Base-by-base conservation (phyloP, 92 coral and sea anemone species). In the Porites rus region DNA sequence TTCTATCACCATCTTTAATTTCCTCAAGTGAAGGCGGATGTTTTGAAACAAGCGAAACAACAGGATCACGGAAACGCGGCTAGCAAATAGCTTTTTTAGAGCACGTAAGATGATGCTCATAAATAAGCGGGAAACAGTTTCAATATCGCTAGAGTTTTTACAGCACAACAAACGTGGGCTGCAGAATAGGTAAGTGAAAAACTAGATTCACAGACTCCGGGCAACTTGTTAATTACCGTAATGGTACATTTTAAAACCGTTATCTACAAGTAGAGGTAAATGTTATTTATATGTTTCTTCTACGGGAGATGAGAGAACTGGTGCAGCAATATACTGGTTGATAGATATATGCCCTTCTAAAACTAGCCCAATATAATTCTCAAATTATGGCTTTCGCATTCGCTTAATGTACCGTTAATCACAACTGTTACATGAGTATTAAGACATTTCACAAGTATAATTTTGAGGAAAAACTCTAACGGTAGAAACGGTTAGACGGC, bases 11-110 rank as follows among this genome's bases (percentile, higher is more conserved):
- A 83, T 51, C 79, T 62, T 73, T 73, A 1, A 28, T 73, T 20
- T 83, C 74, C 87, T 51, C 87, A 83, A 62, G 87, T 83, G 87
- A 83, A 83, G 64, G 25, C 52, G 80, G 87, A 83, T 50, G 52
- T 16, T 18, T 20, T 5, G 25, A 52, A 24, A 9, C 19, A 73
- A 20, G 74, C 31, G 13, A 8, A 64, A 73, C 3, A 5, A 43
- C 17, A 75, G 13, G 5, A 22, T 7, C 38, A 10, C 9, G 14
- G 64, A 61, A 24, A 25, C 72, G 61, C 22, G 20, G 17, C 18
- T 10, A 22, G 5, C 28, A 10, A 25, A 6, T 31, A 56, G 9
- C 51, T 18, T 54, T 43, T 8, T 38, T 71, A 18, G 43, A 6
- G n/a, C 4, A 22, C 64, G 18, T 6, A 16, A 54, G 38, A n/a